Conservation (phyloP, 2,797 vertebrate species). For the Siniperca obscura region DNA sequence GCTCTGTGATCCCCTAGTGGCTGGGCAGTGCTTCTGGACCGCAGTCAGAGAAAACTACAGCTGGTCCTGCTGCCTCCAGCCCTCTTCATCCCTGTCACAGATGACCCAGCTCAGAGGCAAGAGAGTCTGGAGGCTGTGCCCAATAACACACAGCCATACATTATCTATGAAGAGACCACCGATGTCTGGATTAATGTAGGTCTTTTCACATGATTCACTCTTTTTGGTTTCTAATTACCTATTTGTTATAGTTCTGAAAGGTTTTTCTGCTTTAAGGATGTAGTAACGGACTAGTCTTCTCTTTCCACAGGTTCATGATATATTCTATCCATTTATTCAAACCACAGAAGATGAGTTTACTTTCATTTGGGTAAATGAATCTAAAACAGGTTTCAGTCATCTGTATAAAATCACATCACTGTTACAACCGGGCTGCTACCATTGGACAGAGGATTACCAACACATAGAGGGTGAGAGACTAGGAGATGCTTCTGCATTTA, state of each 20-base stretch:
- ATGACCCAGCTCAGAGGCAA: constrained; percentile 86
- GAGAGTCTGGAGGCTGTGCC: constrained; percentile 89
- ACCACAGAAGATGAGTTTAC: constrained; percentile 88
- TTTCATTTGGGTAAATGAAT: constrained; percentile 92
- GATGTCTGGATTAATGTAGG: constrained; percentile 84
- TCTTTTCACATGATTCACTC: neutral
- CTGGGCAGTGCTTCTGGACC: constrained; percentile 96
- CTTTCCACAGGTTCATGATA: constrained; percentile 89
- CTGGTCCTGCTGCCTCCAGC: constrained; percentile 91
- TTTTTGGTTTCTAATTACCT: neutral
- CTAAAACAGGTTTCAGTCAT: constrained; percentile 93
- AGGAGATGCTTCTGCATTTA: neutral
- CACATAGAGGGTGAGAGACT: constrained; percentile 73
- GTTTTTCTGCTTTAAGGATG: neutral
- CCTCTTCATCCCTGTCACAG: constrained; percentile 90
- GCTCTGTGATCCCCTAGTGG: constrained; percentile 82
- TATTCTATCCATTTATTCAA: constrained; percentile 93
- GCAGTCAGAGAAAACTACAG: constrained; percentile 94
- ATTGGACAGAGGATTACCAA: constrained; percentile 84
- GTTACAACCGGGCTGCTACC: constrained; percentile 82
- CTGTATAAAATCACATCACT: constrained; percentile 90
- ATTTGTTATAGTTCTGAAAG: neutral
- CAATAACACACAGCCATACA: constrained; percentile 88
- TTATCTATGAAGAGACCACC: constrained; percentile 95
- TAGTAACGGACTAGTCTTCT: constrained; percentile 7